Conservation (phyloP, 2,113 vertebrate genomes). For the Theristicus caerulescens region DNA sequence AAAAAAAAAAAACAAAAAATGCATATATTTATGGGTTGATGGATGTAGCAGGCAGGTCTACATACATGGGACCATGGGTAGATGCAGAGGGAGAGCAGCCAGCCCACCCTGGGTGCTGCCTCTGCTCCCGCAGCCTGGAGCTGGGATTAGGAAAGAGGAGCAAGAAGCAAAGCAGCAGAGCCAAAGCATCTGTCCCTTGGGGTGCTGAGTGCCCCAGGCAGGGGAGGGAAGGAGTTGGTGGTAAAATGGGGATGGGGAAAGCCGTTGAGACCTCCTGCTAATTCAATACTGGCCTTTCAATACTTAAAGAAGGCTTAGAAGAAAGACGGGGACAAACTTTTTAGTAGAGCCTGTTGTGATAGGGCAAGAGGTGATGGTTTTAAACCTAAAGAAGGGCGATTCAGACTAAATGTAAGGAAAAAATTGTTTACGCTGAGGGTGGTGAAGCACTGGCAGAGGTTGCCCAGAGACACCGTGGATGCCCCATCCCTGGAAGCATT, state of each 20-base stretch:
- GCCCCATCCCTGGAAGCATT: no score
- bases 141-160: neutral
- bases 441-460: neutral
- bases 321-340: neutral
- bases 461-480: neutral
- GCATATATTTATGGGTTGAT: neutral
- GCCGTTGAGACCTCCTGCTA: neutral
- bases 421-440: neutral
- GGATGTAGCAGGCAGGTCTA: neutral
- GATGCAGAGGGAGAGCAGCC: neutral
- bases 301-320: neutral
- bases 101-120: neutral
- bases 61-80: neutral
- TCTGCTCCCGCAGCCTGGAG: neutral
- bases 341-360: rapidly evolving
- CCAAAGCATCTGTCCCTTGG: neutral
- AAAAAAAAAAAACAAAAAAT: neutral
- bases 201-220: rapidly evolving
- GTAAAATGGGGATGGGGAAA: neutral
- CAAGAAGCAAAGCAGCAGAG: neutral
- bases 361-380: neutral
- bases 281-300: neutral
- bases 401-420: neutral
- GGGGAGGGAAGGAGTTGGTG: neutral
- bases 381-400: no score